Evolutionary conservation across 1,140 invertebrate species (phyloP).

Genomic region (Dendroctonus ponderosae): DNA sequence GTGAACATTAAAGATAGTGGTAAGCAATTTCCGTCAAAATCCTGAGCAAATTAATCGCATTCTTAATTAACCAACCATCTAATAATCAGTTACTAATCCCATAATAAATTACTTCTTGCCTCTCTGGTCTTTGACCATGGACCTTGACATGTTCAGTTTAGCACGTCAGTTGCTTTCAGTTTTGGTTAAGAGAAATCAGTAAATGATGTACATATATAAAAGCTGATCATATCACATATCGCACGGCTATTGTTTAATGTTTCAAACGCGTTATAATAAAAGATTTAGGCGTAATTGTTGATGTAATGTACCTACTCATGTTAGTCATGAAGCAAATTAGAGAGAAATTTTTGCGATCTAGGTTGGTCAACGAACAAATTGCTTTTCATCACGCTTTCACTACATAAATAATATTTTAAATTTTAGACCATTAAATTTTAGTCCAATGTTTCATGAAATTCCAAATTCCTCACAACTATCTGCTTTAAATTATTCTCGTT

Average conservation of each 20-base stretch:
- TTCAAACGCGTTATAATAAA: not conserved
- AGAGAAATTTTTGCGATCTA: constrained; percentile 12
- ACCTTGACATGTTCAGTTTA: not conserved
- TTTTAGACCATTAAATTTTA: no score
- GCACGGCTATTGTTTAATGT: not conserved
- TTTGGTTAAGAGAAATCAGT: constrained; percentile 4
- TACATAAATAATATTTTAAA: not conserved
- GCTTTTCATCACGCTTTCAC: constrained; percentile 7
- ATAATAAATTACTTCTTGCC: not conserved
- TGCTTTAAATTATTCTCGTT: no score
- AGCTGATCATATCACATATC: no score
- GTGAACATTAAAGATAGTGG: no score
- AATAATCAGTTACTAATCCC: no score
- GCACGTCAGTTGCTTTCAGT: constrained; percentile 10
- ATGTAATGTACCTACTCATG: not conserved
- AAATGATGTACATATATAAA: not conserved
- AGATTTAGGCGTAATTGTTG: not conserved
- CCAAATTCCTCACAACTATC: no score
- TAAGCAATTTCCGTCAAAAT: not conserved
- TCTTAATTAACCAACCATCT: no score
- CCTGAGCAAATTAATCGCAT: not conserved
- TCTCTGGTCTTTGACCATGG: constrained; percentile 12
- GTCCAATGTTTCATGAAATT: no score
- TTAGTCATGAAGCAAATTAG: constrained; percentile 2
- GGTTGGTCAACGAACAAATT: not conserved